phyloP scores from a whole-genome alignment of 2,888 invertebrate genomes.

The Encarsia formosa region DNA sequence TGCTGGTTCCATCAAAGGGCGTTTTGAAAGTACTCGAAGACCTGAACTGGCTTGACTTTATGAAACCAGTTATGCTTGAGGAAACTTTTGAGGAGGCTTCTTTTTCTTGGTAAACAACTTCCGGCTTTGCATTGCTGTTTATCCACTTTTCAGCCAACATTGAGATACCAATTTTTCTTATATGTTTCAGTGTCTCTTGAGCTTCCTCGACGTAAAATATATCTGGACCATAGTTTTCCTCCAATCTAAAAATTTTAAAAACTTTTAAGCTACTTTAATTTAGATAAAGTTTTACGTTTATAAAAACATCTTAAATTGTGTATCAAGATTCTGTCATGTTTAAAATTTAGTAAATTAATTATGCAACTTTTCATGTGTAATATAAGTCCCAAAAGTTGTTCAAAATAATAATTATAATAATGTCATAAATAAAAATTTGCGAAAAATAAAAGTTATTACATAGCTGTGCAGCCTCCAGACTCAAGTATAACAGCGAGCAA shows the following conservation, averaged over 20 bases:
- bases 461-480: constrained; percentile 71
- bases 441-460: constrained; percentile 39
- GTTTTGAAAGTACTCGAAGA: constrained; percentile 42
- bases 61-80: constrained; percentile 48
- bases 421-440: background rate
- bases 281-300: too few species aligned
- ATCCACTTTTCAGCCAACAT: constrained; percentile 68
- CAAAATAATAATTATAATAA: background rate
- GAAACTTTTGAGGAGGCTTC: constrained; percentile 34
- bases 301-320: too few species aligned
- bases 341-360: background rate
- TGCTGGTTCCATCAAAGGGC: constrained; percentile 55
- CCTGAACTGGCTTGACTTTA: constrained; percentile 47
- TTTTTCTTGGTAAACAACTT: constrained; percentile 51
- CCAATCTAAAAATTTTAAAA: constrained; percentile 54
- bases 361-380: too few species aligned
- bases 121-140: constrained; percentile 63
- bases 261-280: too few species aligned
- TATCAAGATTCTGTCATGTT: too few species aligned
- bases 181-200: constrained; percentile 75
- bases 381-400: too few species aligned
- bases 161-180: constrained; percentile 72
- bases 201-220: constrained; percentile 88
- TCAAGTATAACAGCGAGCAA: constrained; percentile 70
- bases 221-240: constrained; percentile 66